Base-by-base conservation (phyloP, 2,888 invertebrate genomes). In the Conchocele bisecta region DNA sequence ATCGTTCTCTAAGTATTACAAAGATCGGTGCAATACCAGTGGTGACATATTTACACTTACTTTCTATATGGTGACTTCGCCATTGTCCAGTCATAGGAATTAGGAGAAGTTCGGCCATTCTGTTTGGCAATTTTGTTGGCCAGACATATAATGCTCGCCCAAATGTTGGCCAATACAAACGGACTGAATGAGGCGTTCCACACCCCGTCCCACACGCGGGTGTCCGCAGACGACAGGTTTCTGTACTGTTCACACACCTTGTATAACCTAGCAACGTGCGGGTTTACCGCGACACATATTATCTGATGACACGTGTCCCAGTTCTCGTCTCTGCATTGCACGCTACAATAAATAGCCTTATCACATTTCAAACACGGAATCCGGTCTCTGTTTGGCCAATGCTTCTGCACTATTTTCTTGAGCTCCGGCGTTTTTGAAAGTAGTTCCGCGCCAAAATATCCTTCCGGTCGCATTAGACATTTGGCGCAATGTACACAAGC, bases 171-270 rank as follows among this genome's bases (percentile, higher is more conserved):
- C 26, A 87, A 46, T 6, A 85, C 69, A 42, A 84, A 61, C 6
- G 87, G 87, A 72, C 83, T 83, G 70, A 83, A 87, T 1, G 83
- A 81, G 15, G 85, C 84, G 46, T 84, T 83, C 87, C 87, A 87
- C 17, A 79, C 73, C 1, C 81, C 83, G 6, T 79, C 72, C 72
- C 79, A 81, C 3, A 59, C 63, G 3, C 72, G 50, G 6, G 63
- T 37, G 28, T 79, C 77, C 3, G 41, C 20, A 9, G 56, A 9
- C 0, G 67, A 50, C 20, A 80, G 41, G 11, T 53, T 57, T 22
- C 68, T 48, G 46, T 75, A 81, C n/a, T 81, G 63, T 22, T 50
- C 69, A 57, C 85, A 86, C 17, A 86, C 57, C 17, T 82, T 68
- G 66, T 83, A 76, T 20, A 87, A 67, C 56, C 79, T 77, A 22